Conservation (phyloP, 2,888 invertebrate genomes). For the Ennomos erosarius region DNA sequence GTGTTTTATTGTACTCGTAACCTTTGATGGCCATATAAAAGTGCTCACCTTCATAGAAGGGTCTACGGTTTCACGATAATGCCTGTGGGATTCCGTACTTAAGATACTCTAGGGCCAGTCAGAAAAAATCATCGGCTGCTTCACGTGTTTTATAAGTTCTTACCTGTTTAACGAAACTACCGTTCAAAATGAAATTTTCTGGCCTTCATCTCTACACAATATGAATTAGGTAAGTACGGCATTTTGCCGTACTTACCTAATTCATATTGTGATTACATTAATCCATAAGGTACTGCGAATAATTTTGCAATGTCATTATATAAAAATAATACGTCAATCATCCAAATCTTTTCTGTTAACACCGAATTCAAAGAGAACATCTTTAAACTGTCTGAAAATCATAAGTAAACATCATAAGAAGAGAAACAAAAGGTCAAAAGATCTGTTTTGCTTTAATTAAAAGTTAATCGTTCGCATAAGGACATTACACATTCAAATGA, state of each 20-base stretch:
- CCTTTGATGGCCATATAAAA: conserved; percentile 81
- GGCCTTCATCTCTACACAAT: too few relatives aligned
- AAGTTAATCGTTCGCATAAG: conserved; percentile 64
- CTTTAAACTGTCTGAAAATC: background rate
- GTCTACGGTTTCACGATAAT: conserved; percentile 75
- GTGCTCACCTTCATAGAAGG: conserved; percentile 78
- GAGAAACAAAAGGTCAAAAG: conserved; percentile 51
- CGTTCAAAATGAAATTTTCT: too few relatives aligned
- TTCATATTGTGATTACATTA: too few relatives aligned
- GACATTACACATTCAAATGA: conserved; percentile 33
- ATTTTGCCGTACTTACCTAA: too few relatives aligned
- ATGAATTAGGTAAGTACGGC: too few relatives aligned
- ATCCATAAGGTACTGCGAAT: too few relatives aligned
- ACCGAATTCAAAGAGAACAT: background rate
- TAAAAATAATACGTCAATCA: too few relatives aligned
- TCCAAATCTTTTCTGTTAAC: conserved; percentile 30
- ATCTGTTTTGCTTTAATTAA: conserved; percentile 68
- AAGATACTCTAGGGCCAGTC: conserved; percentile 72
- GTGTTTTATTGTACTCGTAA: conserved; percentile 83
- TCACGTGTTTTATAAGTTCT: too few relatives aligned
- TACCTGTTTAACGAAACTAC: too few relatives aligned
- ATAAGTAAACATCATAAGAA: conserved; percentile 25
- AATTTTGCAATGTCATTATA: too few relatives aligned
- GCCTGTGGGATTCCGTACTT: conserved; percentile 73
- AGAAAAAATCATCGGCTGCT: conserved; percentile 63